Conservation (phyloP, 2,113 vertebrate species). For the Macroglossus sobrinus region DNA sequence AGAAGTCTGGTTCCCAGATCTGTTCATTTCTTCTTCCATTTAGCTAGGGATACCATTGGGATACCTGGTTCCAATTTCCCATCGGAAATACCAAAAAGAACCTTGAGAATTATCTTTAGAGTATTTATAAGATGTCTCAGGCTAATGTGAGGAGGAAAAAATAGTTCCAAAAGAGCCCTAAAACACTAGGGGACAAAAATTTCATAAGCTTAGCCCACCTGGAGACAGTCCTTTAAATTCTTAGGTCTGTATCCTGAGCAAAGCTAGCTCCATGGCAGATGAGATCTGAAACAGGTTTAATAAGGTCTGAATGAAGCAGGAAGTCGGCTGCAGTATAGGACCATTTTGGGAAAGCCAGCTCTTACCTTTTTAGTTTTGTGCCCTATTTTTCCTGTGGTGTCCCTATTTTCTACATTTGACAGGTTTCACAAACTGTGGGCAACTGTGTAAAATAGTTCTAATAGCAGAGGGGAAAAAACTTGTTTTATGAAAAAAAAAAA, state of each 20-base stretch:
- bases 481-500: not conserved
- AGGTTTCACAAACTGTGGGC: not conserved
- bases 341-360: not conserved
- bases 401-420: not conserved
- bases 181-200: not conserved
- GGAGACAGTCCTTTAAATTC: not conserved
- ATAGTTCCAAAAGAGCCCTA: not conserved
- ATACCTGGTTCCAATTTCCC: not conserved
- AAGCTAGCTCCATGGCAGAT: not conserved
- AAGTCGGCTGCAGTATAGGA: not conserved
- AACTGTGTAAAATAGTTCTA: not conserved
- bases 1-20: not conserved
- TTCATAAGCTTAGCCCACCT: not conserved
- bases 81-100: not conserved
- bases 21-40: not conserved
- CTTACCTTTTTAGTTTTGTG: not conserved
- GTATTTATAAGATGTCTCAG: not conserved
- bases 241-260: not conserved
- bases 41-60: not conserved
- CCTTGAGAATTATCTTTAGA: not conserved
- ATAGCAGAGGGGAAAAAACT: not conserved
- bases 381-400: not conserved
- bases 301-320: not conserved
- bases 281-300: not conserved
- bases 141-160: not conserved